Percentiles rank a stretch among this genome's conserved stretches.
These are phyloP conservation scores for Xiphophorus birchmanni DNA, from an alignment of 2,797 vertebrate genomes.

Conservation along the genomic window DNA sequence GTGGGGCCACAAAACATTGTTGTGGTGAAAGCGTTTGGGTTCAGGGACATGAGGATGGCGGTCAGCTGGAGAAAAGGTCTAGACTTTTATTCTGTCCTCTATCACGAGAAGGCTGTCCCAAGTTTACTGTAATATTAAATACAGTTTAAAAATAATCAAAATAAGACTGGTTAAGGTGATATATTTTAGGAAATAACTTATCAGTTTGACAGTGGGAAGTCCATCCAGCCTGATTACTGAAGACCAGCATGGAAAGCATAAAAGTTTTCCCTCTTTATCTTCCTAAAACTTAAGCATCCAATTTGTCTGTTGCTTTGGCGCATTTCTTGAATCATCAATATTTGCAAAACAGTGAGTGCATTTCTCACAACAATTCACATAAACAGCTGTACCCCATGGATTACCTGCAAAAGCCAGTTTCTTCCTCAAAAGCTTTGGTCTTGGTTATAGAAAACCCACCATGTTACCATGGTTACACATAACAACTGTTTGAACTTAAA, in stretches of 20 bases:
- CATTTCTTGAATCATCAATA: too few relatives aligned
- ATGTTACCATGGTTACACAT: background rate
- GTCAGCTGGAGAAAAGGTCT: slow-evolving; percentile 57
- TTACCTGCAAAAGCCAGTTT: too few relatives aligned
- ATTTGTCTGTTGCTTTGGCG: background rate
- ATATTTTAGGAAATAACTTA: background rate
- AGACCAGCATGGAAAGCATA: background rate
- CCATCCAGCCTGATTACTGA: background rate
- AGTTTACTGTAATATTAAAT: background rate
- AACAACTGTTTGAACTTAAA: background rate
- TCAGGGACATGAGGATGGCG: slow-evolving; percentile 63
- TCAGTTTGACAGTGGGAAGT: background rate
- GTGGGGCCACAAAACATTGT: slow-evolving; percentile 67
- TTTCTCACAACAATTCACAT: background rate
- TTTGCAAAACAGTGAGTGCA: too few relatives aligned
- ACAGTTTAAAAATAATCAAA: background rate
- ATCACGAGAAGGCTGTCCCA: background rate
- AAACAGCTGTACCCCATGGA: background rate
- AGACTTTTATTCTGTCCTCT: slow-evolving; percentile 19
- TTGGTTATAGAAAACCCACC: background rate
- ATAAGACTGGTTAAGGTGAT: background rate
- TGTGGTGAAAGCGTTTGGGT: slow-evolving; percentile 58
- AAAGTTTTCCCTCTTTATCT: background rate
- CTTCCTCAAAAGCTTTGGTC: too few relatives aligned
- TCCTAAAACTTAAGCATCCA: background rate